Evolutionary conservation across 2,113 vertebrate species (phyloP).

Genomic region (Eptesicus fuscus): DNA sequence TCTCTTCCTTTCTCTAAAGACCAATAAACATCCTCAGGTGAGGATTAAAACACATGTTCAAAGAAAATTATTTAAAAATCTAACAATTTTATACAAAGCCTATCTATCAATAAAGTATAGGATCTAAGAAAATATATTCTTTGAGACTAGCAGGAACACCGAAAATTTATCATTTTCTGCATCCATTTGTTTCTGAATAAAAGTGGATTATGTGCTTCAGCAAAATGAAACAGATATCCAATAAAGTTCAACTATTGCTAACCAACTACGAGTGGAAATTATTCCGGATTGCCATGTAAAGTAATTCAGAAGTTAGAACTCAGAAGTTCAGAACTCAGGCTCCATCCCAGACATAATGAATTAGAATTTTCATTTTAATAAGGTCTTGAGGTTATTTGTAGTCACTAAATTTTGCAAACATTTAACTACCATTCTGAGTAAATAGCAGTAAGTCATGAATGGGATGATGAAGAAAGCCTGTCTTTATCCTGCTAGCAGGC

Average conservation of each 20-base stretch:
- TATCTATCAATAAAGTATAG: background rate
- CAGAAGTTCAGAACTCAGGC: background rate
- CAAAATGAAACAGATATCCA: background rate
- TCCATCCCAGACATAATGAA: background rate
- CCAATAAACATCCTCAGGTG: too few relatives aligned
- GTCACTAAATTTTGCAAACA: background rate
- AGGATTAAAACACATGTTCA: too few relatives aligned
- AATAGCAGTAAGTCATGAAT: background rate
- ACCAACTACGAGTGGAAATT: background rate
- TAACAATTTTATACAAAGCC: background rate
- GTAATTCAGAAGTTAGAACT: background rate
- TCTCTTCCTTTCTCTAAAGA: too few relatives aligned
- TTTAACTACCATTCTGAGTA: background rate
- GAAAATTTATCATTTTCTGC: background rate
- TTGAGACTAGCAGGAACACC: background rate
- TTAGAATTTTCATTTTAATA: background rate
- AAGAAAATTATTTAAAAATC: background rate
- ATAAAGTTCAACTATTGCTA: background rate
- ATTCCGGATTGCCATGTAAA: background rate
- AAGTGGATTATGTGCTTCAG: background rate
- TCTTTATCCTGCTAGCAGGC: background rate
- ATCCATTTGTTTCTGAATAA: background rate
- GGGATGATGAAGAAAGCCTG: background rate
- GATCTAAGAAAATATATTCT: background rate
- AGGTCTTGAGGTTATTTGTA: background rate